Evolutionary conservation across 2,797 vertebrate species (phyloP), one percentile per base, ranked within the genome.

Genomic region (Denticeps clupeoides): DNA sequence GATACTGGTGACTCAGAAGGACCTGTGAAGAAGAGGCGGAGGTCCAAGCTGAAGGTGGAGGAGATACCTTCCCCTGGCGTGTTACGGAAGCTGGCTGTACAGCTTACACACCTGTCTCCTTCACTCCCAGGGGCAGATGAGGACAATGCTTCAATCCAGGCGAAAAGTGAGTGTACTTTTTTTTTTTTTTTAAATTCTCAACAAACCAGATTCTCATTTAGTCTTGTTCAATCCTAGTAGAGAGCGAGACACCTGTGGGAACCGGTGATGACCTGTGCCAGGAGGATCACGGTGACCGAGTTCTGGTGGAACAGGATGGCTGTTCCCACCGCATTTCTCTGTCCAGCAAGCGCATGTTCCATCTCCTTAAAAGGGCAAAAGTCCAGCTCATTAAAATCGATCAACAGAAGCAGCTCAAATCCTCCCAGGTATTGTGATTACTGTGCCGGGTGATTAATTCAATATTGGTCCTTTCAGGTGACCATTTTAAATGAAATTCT

Each of bases 341-440:
- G 38, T 87, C 83, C 4, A 87, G 88, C 59, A 91, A 87, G 68
- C 86, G 86, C 37, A 91, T 93, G 78, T 85, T 93, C 33, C 89
- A 90, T 62, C 74, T 95, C 23, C 78, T 95, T 53, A 90, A 90
- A 63, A 89, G 87, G 68, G 91, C 90, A 40, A 93, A 91, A 70
- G 89, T 93, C 37, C 91, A 95, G 65, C 83, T 95, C 5, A 87
- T 92, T 63, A 90, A 90, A 69, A 93, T 93, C 1, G 91, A 93
- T 63, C 90, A 93, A 64, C 91, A 91, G 65, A 89, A 89, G 60
- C 80, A 85, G 67, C 70, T 84, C 42, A 83, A 82, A 53, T 53
- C 82, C 32, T 75, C 77, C 22, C 84, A 86, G 81, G 88, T 87
- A 59, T 72, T 55, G 4, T 4, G 5, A 35, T 7, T 7, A 11